phyloP scores from a whole-genome alignment of 1,140 invertebrate species.

The Asbolus verrucosus region DNA sequence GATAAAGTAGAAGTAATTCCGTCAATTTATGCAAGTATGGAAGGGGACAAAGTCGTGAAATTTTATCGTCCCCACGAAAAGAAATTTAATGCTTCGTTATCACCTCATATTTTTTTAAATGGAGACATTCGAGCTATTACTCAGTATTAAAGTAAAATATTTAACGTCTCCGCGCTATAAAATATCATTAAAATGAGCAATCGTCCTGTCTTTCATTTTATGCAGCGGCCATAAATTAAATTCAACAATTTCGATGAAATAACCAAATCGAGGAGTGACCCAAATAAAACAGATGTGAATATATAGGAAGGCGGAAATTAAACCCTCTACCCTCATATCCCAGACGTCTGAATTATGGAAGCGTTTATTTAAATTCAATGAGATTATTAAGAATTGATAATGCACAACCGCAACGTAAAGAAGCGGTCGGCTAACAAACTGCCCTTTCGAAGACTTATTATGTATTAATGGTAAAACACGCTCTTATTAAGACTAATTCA shows the following conservation, averaged over 20 bases:
- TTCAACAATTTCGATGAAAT: slow-evolving; percentile 17
- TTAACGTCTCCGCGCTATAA: slow-evolving; percentile 26
- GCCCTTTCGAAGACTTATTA: too few species aligned
- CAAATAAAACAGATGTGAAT: slow-evolving; percentile 30
- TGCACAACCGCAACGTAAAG: background rate
- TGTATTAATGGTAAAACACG: background rate
- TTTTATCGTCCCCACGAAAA: slow-evolving; percentile 42
- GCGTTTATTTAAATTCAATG: slow-evolving; percentile 7
- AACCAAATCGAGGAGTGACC: slow-evolving; percentile 5
- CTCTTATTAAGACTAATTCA: background rate
- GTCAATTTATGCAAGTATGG: slow-evolving; percentile 35
- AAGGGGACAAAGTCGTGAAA: slow-evolving; percentile 38
- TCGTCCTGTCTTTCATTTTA: slow-evolving; percentile 12
- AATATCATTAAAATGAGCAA: slow-evolving; percentile 41
- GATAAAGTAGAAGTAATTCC: slow-evolving; percentile 32
- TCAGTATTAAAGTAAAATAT: slow-evolving; percentile 40
- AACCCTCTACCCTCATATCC: slow-evolving; percentile 14
- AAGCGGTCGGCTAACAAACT: background rate
- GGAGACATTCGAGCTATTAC: slow-evolving; percentile 39
- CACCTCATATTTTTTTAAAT: slow-evolving; percentile 44
- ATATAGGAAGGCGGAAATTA: slow-evolving; percentile 10
- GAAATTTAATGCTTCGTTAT: slow-evolving; percentile 44
- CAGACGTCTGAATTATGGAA: slow-evolving; percentile 8
- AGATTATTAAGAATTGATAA: slow-evolving; percentile 11
- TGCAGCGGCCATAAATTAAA: slow-evolving; percentile 12